Conservation (phyloP, 2,888 invertebrate genomes). For the Ctenicera cuprea region DNA sequence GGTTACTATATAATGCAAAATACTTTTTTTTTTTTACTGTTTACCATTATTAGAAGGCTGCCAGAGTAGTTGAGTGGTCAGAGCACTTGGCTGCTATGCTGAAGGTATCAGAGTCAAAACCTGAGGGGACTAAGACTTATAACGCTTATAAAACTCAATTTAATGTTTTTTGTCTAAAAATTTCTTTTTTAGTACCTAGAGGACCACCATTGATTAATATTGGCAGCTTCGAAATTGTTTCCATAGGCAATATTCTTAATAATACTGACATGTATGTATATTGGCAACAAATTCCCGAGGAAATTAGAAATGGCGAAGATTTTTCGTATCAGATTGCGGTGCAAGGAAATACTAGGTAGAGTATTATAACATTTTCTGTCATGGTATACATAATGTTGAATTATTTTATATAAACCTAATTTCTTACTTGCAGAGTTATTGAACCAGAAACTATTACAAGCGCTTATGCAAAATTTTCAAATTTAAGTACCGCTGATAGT, state of each 20-base stretch:
- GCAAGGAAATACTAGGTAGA: constrained; percentile 60
- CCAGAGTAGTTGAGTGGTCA: too few relatives aligned
- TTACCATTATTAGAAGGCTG: too few relatives aligned
- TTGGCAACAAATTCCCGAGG: constrained; percentile 84
- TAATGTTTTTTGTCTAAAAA: not conserved
- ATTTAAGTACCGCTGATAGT: constrained; percentile 70
- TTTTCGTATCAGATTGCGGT: constrained; percentile 81
- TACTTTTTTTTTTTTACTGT: too few relatives aligned
- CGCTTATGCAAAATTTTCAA: constrained; percentile 78
- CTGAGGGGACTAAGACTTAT: constrained; percentile 70
- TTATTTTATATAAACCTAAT: constrained; percentile 43
- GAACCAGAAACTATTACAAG: constrained; percentile 75
- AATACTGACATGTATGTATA: constrained; percentile 81
- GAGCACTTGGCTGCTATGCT: too few relatives aligned
- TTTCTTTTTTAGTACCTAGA: constrained; percentile 74
- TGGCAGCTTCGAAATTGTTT: constrained; percentile 82
- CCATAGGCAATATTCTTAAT: constrained; percentile 69
- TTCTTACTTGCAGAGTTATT: constrained; percentile 58
- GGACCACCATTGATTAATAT: constrained; percentile 82
- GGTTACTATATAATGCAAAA: too few relatives aligned
- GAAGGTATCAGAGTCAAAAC: constrained; percentile 82
- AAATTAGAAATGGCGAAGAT: constrained; percentile 83
- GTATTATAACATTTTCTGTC: too few relatives aligned
- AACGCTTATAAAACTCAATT: constrained; percentile 36
- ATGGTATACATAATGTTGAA: not conserved